phyloP scores from a whole-genome alignment of 2,797 vertebrate species.

The Pseudochaenichthys georgianus region DNA sequence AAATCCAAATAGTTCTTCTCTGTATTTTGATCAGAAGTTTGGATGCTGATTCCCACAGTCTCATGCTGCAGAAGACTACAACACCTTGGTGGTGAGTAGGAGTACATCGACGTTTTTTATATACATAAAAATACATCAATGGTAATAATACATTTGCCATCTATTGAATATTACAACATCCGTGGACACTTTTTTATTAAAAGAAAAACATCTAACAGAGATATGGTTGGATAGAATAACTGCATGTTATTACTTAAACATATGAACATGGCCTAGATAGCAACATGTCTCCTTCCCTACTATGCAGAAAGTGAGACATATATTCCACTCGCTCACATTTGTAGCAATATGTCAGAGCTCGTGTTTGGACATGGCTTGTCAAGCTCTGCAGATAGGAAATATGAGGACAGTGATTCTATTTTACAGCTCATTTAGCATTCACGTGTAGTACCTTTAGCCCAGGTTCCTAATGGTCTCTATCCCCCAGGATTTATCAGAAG shows the following conservation, averaged over 20 bases:
- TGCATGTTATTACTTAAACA: background rate
- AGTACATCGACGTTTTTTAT: slow-evolving; percentile 7
- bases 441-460: slow-evolving; percentile 74
- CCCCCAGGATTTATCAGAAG: slow-evolving; percentile 74
- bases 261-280: slow-evolving; percentile 2
- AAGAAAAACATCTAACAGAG: background rate
- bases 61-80: background rate
- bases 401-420: slow-evolving; percentile 77
- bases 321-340: slow-evolving; percentile 57
- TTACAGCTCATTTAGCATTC: slow-evolving; percentile 83
- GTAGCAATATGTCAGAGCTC: slow-evolving; percentile 58
- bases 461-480: slow-evolving; percentile 72
- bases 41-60: background rate
- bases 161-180: background rate
- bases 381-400: slow-evolving; percentile 60
- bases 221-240: too few relatives aligned
- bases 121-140: background rate
- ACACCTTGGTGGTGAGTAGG: background rate
- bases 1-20: background rate
- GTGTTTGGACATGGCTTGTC: slow-evolving; percentile 43
- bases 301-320: slow-evolving; percentile 46
- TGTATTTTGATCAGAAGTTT: slow-evolving; percentile 3
- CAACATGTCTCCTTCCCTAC: slow-evolving; percentile 6
- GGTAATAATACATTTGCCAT: slow-evolving; percentile 3
- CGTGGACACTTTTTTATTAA: background rate